A percentile compares a stretch with the other conserved stretches of the same genome.
phyloP scores from a whole-genome alignment of 2,797 vertebrate genomes.

The Triplophysa yarkandensis region DNA sequence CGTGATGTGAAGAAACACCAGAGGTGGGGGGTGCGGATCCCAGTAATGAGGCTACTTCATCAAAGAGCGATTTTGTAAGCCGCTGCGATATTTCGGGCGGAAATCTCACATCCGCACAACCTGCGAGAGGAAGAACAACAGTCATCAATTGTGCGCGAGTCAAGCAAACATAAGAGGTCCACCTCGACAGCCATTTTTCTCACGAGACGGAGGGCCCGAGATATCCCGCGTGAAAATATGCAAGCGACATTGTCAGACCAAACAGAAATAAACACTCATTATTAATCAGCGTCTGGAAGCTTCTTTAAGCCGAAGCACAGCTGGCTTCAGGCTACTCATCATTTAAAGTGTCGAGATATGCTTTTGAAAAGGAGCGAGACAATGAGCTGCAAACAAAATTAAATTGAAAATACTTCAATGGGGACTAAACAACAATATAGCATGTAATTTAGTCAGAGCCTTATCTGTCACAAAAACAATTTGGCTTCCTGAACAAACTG shows the following conservation, averaged over 20 bases:
- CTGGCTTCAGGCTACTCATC: background rate
- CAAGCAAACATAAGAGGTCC: slow-evolving; percentile 1
- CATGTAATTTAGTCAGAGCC: background rate
- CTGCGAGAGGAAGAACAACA: background rate
- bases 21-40: slow-evolving; percentile 1
- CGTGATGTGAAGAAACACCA: background rate
- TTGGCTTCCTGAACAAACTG: slow-evolving; percentile 47
- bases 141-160: slow-evolving; percentile 2
- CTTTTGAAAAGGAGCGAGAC: background rate
- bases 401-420: background rate
- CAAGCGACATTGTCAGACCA: background rate
- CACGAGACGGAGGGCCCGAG: background rate
- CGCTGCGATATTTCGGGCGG: background rate
- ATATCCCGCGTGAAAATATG: background rate
- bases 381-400: background rate
- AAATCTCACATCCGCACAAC: slow-evolving; percentile 4
- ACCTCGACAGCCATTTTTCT: slow-evolving; percentile 1
- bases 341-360: background rate
- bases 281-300: background rate
- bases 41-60: slow-evolving; percentile 11
- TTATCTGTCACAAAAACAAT: slow-evolving; percentile 68
- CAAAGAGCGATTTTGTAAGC: slow-evolving; percentile 4
- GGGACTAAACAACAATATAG: background rate
- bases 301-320: background rate
- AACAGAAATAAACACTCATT: background rate